phyloP scores from a whole-genome alignment of 64 coral and sea anemone genomes.

The Montipora sp. region DNA sequence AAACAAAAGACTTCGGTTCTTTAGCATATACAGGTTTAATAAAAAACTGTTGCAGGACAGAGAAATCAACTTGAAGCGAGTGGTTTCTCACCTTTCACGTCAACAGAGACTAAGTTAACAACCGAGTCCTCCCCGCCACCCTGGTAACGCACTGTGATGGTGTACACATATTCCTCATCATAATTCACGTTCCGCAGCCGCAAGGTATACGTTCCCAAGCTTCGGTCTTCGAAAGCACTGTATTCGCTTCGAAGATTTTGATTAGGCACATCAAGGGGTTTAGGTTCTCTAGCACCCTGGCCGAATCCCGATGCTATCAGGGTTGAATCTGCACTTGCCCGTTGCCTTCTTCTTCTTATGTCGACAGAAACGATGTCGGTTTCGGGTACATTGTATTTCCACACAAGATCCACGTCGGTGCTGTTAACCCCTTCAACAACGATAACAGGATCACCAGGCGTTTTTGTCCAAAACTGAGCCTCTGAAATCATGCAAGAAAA shows the following conservation, averaged over 20 bases:
- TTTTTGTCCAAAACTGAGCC: background rate
- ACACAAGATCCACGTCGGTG: background rate
- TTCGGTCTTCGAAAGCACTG: background rate
- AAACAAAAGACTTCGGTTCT: too few relatives aligned
- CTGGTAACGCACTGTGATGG: background rate
- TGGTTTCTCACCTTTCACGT: background rate
- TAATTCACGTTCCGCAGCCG: background rate
- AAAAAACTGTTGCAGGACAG: too few relatives aligned
- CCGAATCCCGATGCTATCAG: background rate
- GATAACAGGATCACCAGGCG: background rate
- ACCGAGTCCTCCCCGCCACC: accelerated
- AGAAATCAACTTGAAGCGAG: too few relatives aligned
- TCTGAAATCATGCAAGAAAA: background rate
- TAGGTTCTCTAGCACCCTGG: background rate
- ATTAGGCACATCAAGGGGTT: background rate
- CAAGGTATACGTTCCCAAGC: background rate
- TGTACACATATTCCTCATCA: background rate
- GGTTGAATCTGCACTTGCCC: background rate
- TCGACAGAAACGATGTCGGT: too few relatives aligned
- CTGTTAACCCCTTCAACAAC: background rate
- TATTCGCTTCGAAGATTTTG: background rate
- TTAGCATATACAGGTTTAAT: too few relatives aligned
- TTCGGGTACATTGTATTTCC: background rate
- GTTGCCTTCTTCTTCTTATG: background rate
- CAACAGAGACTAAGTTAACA: background rate